A percentile compares a stretch with the other conserved stretches of the same genome.
These are phyloP conservation scores for Tachysurus fulvidraco DNA, from an alignment of 2,113 vertebrate species.

Conservation along the genomic window DNA sequence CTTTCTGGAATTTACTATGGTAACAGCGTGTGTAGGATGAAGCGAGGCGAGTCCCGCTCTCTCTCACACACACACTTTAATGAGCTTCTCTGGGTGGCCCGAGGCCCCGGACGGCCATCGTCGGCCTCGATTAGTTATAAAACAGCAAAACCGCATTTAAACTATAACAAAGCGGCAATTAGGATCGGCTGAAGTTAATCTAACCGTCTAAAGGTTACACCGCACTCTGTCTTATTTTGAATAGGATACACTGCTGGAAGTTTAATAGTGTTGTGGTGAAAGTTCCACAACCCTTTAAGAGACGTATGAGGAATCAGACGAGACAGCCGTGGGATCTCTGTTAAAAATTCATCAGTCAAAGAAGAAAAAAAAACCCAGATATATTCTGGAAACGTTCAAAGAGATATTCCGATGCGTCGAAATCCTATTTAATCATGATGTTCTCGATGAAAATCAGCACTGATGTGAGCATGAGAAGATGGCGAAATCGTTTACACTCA, in stretches of 20 bases:
- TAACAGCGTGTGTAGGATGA: slow-evolving; percentile 12
- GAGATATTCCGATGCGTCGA: background rate
- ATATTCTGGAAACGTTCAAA: background rate
- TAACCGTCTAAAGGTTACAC: background rate
- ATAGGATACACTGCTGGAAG: background rate
- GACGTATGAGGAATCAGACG: background rate
- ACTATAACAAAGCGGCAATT: background rate
- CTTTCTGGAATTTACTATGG: slow-evolving; percentile 36
- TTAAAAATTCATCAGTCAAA: background rate
- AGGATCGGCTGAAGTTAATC: background rate
- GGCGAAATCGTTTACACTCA: background rate
- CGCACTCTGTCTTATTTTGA: background rate
- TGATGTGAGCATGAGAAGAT: background rate
- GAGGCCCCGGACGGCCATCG: background rate
- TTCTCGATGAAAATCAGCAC: background rate
- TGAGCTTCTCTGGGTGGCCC: background rate
- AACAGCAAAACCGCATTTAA: background rate
- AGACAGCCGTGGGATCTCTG: background rate
- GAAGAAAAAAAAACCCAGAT: background rate
- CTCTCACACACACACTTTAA: slow-evolving; percentile 8
- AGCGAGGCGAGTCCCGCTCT: background rate
- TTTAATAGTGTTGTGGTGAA: no score
- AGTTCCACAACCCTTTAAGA: no score
- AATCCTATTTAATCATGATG: background rate
- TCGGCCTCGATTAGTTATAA: background rate